Evolutionary conservation across 1,140 invertebrate species (phyloP), one percentile per base, ranked within the genome.

Genomic region (Heterodera carotae): DNA sequence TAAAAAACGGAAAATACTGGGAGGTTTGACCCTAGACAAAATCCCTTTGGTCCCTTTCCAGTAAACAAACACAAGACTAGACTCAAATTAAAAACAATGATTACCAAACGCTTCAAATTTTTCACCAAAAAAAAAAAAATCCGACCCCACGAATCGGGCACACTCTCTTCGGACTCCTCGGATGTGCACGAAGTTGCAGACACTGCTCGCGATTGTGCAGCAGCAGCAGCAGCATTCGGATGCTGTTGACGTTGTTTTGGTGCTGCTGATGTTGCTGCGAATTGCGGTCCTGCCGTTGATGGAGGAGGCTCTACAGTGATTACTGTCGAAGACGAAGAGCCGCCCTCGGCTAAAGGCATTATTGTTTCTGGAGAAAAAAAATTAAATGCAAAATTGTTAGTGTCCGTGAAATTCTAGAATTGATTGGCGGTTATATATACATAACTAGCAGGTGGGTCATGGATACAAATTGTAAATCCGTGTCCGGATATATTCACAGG

Each of bases 101-200:
- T n/a, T n/a, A n/a, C n/a, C n/a, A n/a, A n/a, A n/a, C n/a, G n/a
- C n/a, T n/a, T n/a, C 36, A 39, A 39, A 4, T 39, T 4, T 39
- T 39, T 39, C 36, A 39, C 36, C 36, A 39, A 70, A 48, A 70
- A 25, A 39, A 5, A 5, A 53, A 53, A 36, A 73, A 27, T 39
- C 59, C 59, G 29, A 74, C 71, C 71, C 36, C 33, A 74, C 36
- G 71, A 74, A 60, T 74, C 71, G 36, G 71, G 71, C 43, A 74
- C 33, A 74, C 71, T 74, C 64, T 74, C 71, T 34, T 74, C 71
- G 25, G 71, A 74, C 27, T 74, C 71, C 64, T 74, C 71, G 64
- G 71, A 74, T 60, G 56, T 74, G 36, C 71, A 62, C n/a, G 71
- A 74, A 43, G 48, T 48, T 8, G 29, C 67, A 33, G 67, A 69